These are phyloP conservation scores for Nasonia giraulti DNA, from an alignment of 1,140 invertebrate genomes.

Conservation along the genomic window DNA sequence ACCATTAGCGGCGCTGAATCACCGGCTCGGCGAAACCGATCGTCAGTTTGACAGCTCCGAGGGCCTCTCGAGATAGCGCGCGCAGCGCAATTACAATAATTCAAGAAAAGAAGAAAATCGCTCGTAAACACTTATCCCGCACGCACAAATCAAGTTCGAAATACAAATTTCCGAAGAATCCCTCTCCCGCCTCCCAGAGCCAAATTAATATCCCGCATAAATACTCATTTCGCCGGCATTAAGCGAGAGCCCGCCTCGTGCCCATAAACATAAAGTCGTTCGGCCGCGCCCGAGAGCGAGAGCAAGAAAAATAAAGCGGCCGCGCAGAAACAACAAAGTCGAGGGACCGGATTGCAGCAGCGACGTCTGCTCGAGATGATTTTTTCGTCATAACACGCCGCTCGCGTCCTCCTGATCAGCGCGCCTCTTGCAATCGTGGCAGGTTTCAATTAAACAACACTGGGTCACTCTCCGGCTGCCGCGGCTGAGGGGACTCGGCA, in stretches of 20 bases:
- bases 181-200: not conserved
- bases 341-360: constrained; percentile 51
- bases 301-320: constrained; percentile 14
- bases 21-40: not conserved
- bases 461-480: constrained; percentile 41
- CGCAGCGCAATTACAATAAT: constrained; percentile 38
- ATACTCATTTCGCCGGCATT: constrained; percentile 38
- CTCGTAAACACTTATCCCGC: constrained; percentile 26
- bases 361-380: constrained; percentile 46
- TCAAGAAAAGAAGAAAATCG: constrained; percentile 33
- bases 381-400: constrained; percentile 45
- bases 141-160: constrained; percentile 37
- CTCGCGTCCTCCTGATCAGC: not conserved
- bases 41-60: constrained; percentile 28
- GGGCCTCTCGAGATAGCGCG: not conserved
- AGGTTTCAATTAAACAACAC: constrained; percentile 54
- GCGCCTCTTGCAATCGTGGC: constrained; percentile 24
- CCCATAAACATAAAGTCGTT: constrained; percentile 31
- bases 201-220: constrained; percentile 49
- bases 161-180: constrained; percentile 32
- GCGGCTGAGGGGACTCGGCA: not conserved
- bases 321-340: constrained; percentile 45
- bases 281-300: no score
- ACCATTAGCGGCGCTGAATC: not conserved
- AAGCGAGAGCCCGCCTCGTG: not conserved